Evolutionary conservation across 2,797 vertebrate species (phyloP).

Genomic region (Psittacula derbiana): DNA sequence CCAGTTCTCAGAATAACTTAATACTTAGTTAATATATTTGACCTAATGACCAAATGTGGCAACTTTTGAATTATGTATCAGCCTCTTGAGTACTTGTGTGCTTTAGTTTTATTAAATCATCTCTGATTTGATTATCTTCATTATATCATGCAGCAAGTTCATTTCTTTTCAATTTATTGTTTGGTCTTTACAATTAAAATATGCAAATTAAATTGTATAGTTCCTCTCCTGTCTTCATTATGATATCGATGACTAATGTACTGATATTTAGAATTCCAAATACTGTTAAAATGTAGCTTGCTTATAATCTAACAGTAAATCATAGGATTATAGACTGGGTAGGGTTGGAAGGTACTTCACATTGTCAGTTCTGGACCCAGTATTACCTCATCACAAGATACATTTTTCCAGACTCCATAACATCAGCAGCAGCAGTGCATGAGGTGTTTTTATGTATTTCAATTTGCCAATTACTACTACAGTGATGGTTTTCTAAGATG

Average conservation of each 20-base stretch:
- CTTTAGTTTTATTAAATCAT: slow-evolving; percentile 48
- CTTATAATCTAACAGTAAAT: not conserved
- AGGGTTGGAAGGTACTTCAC: not conserved
- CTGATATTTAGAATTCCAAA: not conserved
- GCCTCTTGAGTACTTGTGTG: slow-evolving; percentile 1
- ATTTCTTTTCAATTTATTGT: slow-evolving; percentile 23
- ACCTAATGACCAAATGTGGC: slow-evolving; percentile 21
- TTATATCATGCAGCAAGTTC: not conserved
- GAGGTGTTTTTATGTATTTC: not conserved
- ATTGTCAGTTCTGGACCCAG: not conserved
- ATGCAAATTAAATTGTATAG: not conserved
- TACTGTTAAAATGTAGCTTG: not conserved
- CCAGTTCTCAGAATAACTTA: not conserved
- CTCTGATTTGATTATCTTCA: slow-evolving; percentile 42
- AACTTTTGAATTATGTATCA: slow-evolving; percentile 50
- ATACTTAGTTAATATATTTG: slow-evolving; percentile 39
- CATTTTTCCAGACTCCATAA: not conserved
- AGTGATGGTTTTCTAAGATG: not conserved
- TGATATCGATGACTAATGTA: not conserved
- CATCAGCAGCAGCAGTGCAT: not conserved
- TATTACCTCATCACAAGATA: not conserved
- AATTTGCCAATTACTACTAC: not conserved
- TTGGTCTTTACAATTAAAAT: slow-evolving; percentile 25
- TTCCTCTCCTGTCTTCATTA: not conserved
- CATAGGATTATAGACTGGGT: not conserved